Conservation (phyloP, 2,113 vertebrate species). For the Cyprinodon variegatus region DNA sequence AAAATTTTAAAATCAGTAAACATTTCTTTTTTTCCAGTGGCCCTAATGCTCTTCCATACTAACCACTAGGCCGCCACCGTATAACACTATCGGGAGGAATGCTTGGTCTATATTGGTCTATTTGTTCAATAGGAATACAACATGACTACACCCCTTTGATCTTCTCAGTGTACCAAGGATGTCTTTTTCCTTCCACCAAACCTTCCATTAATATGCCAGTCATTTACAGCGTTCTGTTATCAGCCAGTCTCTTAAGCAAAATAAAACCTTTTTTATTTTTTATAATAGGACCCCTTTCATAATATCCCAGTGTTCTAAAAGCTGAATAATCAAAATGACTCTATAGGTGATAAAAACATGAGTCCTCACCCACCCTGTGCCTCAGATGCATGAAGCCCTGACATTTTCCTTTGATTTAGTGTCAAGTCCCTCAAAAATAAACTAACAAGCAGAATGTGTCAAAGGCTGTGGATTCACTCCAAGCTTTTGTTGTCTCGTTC, state of each 20-base stretch:
- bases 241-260: neutral
- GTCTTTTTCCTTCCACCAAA: neutral
- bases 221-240: neutral
- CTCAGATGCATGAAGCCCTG: neutral
- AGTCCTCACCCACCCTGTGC: neutral
- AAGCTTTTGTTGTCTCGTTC: conserved; percentile 71
- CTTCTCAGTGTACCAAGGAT: too few species aligned
- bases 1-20: too few species aligned
- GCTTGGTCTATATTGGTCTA: too few species aligned
- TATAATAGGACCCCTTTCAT: too few species aligned
- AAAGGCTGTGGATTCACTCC: conserved; percentile 62
- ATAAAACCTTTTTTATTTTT: too few species aligned
- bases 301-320: neutral
- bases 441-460: conserved; percentile 78
- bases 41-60: too few species aligned
- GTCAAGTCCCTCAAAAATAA: conserved; percentile 58
- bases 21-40: too few species aligned
- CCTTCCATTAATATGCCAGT: neutral
- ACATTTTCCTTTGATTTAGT: neutral
- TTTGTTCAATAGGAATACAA: too few species aligned
- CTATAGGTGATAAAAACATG: neutral
- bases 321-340: neutral
- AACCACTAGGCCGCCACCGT: too few species aligned
- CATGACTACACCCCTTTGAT: too few species aligned
- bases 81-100: too few species aligned